Percentiles rank a stretch among this genome's conserved stretches.
These are phyloP conservation scores for Hylaeus volcanicus DNA, from an alignment of 1,140 invertebrate genomes.

Conservation along the genomic window DNA sequence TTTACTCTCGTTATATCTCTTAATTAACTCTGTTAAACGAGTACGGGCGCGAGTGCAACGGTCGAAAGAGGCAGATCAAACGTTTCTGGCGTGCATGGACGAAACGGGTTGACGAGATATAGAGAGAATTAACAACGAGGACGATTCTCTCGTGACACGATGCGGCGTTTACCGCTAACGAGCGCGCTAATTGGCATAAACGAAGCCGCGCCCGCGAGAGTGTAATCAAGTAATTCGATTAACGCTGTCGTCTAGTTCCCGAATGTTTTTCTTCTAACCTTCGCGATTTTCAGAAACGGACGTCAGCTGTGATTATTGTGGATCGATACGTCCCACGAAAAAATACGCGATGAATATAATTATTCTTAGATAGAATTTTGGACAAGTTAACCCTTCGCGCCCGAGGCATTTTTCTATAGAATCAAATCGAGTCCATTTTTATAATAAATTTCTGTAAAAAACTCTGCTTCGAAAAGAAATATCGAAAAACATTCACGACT, in stretches of 20 bases:
- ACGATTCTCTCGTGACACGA: conserved; percentile 49
- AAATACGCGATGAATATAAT: neutral
- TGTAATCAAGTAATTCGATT: conserved; percentile 52
- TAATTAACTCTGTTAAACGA: conserved; percentile 30
- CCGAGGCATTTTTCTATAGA: too few species aligned
- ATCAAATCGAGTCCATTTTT: too few species aligned
- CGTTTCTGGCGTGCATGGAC: conserved; percentile 18
- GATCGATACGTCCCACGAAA: neutral
- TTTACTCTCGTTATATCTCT: conserved; percentile 9
- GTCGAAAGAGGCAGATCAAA: conserved; percentile 44
- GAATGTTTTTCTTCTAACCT: conserved; percentile 21
- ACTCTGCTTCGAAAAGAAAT: too few species aligned
- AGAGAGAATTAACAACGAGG: conserved; percentile 47
- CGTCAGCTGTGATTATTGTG: neutral
- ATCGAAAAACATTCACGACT: too few species aligned
- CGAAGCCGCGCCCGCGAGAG: conserved; percentile 56
- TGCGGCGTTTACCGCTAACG: conserved; percentile 67
- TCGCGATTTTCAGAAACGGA: neutral
- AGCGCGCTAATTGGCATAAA: conserved; percentile 68
- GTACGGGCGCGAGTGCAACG: conserved; percentile 9
- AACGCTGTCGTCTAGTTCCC: conserved; percentile 42
- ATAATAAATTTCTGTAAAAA: too few species aligned
- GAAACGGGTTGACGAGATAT: conserved; percentile 45
- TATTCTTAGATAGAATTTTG: too few species aligned
- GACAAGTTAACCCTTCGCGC: too few species aligned